A percentile compares a stretch with the other conserved stretches of the same genome.
Evolutionary conservation across 2,888 invertebrate species (phyloP).

Genomic region (Calliopum simillimum): DNA sequence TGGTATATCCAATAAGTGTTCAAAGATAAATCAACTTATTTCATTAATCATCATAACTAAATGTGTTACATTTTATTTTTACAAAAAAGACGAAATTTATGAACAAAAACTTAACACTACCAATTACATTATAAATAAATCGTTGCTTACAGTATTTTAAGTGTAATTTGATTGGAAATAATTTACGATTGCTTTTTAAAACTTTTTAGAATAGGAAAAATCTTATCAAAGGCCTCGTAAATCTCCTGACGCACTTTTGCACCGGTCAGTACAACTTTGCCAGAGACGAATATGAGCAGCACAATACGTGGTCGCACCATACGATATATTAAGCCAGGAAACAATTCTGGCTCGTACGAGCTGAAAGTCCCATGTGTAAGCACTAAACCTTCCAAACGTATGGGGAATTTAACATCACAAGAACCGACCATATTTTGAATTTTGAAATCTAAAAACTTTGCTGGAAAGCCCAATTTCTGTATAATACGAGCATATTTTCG

Average conservation of each 20-base stretch:
- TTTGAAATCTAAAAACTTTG: constrained; percentile 84
- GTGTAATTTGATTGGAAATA: no score
- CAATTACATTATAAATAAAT: no score
- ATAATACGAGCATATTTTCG: constrained; percentile 88
- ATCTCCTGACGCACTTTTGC: constrained; percentile 93
- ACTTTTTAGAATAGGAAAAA: constrained; percentile 95
- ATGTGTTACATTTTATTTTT: no score
- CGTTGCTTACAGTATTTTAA: no score
- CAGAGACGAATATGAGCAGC: constrained; percentile 97
- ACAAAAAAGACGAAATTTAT: no score
- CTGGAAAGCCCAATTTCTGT: constrained; percentile 83
- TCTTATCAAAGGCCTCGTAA: constrained; percentile 95
- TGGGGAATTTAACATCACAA: constrained; percentile 82
- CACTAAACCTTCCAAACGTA: constrained; percentile 79
- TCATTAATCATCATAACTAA: no score
- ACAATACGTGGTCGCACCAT: constrained; percentile 99
- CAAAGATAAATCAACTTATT: no score
- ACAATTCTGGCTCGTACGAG: constrained; percentile 97
- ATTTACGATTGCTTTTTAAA: constrained; percentile 85
- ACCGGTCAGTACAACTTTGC: constrained; percentile 98
- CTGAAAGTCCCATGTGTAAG: constrained; percentile 82
- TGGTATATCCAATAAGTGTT: no score
- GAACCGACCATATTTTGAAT: constrained; percentile 86
- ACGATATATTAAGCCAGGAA: constrained; percentile 97
- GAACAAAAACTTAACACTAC: no score